Evolutionary conservation across 2,888 invertebrate genomes (phyloP), one percentile per base, ranked within the genome.

Genomic region (Coleophora deauratella): DNA sequence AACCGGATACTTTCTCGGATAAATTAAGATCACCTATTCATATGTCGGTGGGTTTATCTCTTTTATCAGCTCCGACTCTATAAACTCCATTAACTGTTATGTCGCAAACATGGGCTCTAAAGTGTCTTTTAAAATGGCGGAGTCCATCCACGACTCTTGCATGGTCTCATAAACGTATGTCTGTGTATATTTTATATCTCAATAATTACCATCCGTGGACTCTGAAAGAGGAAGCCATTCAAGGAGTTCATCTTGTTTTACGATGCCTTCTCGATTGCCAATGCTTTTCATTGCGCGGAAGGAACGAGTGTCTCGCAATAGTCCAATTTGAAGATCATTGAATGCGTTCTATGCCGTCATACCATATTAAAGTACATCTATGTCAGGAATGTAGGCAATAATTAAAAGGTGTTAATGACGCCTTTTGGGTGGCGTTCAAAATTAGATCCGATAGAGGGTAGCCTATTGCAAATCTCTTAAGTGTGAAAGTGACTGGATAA

Each of bases 21-120:
- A 78, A 80, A 78, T 82, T 80, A 81, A 80, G 77, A 81, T 75
- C 79, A 78, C 72, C 82, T 72, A 82, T 84, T 82, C 79, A 84
- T 72, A 68, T 56, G 80, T 79, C 78, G 62, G 63, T 59, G 55
- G 63, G 65, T 72, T 76, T 79, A 79, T 77, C 77, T 72, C 57
- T 55, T 32, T 44, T 60, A 72, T 72, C 76, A 70, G 68, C 62
- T 73, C 66, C 65, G 64, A 64, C 62, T 68, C 61, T 70, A 68
- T 71, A 71, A 66, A 71, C 64, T 73, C 75, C 75, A 78, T 80
- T 78, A 77, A 72, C 60, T 62, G 59, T 60, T 63, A 61, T 67
- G 72, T 76, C 72, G 70, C 72, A 69, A 68, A 72, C 68, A 67
- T 63, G 57, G 54, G 58, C 59, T 57, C 62, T 74, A 61, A 73